These are phyloP conservation scores for Ceriagrion tenellum DNA, from an alignment of 2,888 invertebrate species.

Conservation along the genomic window DNA sequence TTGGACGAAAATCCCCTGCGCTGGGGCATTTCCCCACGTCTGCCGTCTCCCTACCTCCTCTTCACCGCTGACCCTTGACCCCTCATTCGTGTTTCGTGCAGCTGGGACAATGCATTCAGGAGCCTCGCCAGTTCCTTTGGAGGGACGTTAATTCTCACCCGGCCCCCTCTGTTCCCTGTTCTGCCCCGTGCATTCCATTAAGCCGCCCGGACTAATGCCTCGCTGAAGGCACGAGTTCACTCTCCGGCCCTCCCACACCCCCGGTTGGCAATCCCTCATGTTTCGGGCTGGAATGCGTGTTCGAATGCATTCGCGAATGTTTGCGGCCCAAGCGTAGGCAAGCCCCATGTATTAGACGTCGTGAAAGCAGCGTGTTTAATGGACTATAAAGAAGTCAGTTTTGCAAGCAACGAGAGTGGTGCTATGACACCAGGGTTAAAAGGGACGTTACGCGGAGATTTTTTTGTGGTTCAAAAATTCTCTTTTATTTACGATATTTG, in stretches of 20 bases:
- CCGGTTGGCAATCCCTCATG: background rate
- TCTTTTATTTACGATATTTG: too few relatives aligned
- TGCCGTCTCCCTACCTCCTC: background rate
- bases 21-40: background rate
- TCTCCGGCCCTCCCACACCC: background rate
- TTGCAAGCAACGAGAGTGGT: background rate
- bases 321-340: background rate
- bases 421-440: too few relatives aligned
- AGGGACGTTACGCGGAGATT: too few relatives aligned
- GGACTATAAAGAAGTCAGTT: background rate
- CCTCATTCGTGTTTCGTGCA: background rate
- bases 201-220: background rate
- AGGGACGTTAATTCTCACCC: slow-evolving; percentile 2
- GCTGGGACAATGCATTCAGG: background rate
- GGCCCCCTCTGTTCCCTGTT: background rate
- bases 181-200: background rate
- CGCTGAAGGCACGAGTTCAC: background rate
- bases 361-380: background rate
- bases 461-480: too few relatives aligned
- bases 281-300: background rate
- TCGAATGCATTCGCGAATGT: background rate
- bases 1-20: background rate
- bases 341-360: background rate
- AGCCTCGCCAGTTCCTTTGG: background rate
- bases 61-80: background rate